Base-by-base conservation (phyloP, 2,888 invertebrate species). In the Vesta saturnalis region DNA sequence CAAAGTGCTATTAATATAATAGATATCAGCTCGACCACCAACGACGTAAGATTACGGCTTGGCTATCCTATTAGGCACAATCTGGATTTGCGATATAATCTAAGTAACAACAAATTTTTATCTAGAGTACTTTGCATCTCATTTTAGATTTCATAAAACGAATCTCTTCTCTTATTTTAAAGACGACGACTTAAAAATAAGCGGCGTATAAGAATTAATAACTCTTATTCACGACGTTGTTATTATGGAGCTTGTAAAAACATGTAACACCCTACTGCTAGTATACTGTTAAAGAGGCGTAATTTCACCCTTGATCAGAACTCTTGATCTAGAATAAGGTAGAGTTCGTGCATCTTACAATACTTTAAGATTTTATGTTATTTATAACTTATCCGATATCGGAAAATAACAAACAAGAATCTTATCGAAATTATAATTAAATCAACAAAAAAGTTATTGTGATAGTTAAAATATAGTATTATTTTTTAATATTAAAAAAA, bases 1-100 rank as follows among this genome's bases (percentile, higher is more conserved):
- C 77, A 74, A 79, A 82, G 81, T 81, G 82, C 82, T 82, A 82
- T 82, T 82, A 81, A 81, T 82, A 81, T 82, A 82, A 82, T 82
- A 82, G 79, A 79, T 76, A 78, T 78, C 77, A 78, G 70, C 76
- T 70, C 80, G 82, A 82, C 82, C 82, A 82, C 82, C 82, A 82
- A 82, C 82, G 82, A 77, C 68, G 82, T 62, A 68, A 75, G 73
- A 76, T 74, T 72, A 72, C 70, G 39, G 68, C 73, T 69, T 66
- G 65, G 73, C 68, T 73, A 78, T 81, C 80, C 80, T 80, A 79
- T 79, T 80, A 80, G 78, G 78, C 77, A 77, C 79, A 79, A 79
- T 80, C 80, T 77, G 74, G 74, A 79, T 78, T 76, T 75, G 77
- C 79, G 82, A 82, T 82, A 81, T 76, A 76, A 81, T 81, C 81